Evolutionary conservation across 2,113 vertebrate species (phyloP).

Genomic region (Mastomys natalensis): DNA sequence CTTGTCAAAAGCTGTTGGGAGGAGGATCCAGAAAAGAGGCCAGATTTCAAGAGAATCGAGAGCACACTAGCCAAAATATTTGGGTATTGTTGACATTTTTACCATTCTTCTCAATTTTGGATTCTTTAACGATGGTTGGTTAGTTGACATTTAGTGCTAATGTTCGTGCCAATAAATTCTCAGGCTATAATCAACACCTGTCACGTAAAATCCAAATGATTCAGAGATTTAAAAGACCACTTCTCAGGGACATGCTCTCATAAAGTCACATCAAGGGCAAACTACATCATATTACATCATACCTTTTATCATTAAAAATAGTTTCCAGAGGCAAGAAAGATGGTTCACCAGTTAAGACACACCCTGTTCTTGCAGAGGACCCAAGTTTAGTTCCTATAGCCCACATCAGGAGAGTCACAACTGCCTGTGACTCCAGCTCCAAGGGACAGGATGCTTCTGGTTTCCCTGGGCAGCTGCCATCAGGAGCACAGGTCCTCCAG

Average conservation of each 20-base stretch:
- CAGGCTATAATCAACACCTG: not conserved
- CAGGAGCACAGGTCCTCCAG: not conserved
- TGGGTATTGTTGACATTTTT: constrained; percentile 87
- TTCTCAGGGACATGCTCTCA: not conserved
- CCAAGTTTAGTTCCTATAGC: not conserved
- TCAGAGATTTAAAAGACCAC: not conserved
- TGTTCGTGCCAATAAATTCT: not conserved
- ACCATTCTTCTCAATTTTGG: constrained; percentile 41
- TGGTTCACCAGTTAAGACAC: not conserved
- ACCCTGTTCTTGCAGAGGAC: not conserved
- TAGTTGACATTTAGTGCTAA: not conserved
- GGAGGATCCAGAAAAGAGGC: constrained; percentile 98
- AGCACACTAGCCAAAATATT: constrained; percentile 94
- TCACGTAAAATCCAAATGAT: constrained; percentile 2
- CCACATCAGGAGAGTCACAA: too few relatives aligned
- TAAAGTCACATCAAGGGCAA: not conserved
- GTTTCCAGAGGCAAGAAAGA: not conserved
- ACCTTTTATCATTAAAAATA: not conserved
- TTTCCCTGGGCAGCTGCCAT: not conserved
- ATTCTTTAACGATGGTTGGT: not conserved
- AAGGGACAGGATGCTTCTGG: not conserved
- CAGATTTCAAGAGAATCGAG: constrained; percentile 98
- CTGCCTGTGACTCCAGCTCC: too few relatives aligned
- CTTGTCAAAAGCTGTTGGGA: constrained; percentile 97
- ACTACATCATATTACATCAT: not conserved